Evolutionary conservation across 2,888 invertebrate species (phyloP).

Genomic region (Stictocephala bisonia): DNA sequence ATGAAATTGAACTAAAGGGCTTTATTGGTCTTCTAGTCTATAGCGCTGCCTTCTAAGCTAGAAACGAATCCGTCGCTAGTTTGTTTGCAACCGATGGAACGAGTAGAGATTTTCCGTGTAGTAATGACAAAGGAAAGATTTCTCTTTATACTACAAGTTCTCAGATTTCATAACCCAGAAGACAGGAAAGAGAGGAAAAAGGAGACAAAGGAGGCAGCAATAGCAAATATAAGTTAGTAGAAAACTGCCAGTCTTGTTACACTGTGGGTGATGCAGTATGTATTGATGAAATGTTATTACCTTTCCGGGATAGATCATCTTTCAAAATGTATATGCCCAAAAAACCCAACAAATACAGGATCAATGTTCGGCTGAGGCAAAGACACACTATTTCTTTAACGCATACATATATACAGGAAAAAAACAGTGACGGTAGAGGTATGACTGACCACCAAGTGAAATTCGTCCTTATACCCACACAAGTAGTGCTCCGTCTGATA

Average conservation of each 20-base stretch:
- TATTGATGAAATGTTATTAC: too few relatives aligned
- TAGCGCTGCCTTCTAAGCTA: neutral
- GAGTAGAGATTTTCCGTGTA: too few relatives aligned
- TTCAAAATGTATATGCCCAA: neutral
- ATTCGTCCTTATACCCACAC: neutral
- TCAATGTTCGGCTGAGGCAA: neutral
- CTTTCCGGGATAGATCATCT: neutral
- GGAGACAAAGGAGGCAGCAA: too few relatives aligned
- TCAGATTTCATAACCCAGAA: neutral
- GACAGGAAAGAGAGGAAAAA: neutral
- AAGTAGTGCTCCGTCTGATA: conserved; percentile 12
- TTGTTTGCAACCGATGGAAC: neutral
- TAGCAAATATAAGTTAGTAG: too few relatives aligned
- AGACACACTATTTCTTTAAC: too few relatives aligned
- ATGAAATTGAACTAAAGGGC: too few relatives aligned
- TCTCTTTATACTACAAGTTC: neutral
- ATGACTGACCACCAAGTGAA: neutral
- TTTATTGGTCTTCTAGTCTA: neutral
- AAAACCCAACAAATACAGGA: too few relatives aligned
- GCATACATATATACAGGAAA: too few relatives aligned
- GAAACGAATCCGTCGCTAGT: neutral
- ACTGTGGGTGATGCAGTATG: neutral
- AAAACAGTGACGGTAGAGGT: neutral
- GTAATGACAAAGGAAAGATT: too few relatives aligned
- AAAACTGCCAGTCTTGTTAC: too few relatives aligned